Percentiles rank a stretch among this genome's conserved stretches.
Conservation (phyloP, 2,113 vertebrate species). For the Rhagologus leucostigma region DNA sequence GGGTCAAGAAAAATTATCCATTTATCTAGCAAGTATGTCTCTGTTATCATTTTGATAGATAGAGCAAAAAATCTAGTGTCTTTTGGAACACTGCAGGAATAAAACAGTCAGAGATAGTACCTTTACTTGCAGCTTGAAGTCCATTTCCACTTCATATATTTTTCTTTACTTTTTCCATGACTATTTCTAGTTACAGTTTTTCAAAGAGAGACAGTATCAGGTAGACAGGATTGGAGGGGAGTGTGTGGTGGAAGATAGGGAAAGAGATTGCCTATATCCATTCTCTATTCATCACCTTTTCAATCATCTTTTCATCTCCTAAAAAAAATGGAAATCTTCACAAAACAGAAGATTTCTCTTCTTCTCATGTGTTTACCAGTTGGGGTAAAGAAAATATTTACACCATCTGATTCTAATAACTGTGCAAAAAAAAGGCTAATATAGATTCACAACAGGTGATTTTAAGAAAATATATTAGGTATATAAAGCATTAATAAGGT, state of each 20-base stretch:
- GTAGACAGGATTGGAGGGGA: background rate
- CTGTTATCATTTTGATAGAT: background rate
- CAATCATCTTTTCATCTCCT: background rate
- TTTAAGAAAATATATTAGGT: background rate
- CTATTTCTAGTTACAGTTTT: background rate
- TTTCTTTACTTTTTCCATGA: background rate
- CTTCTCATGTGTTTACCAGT: background rate
- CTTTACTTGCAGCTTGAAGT: background rate
- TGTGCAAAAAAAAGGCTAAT: background rate
- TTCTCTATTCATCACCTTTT: background rate
- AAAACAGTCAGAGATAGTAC: background rate
- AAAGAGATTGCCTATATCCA: background rate
- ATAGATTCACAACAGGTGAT: background rate
- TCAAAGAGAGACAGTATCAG: background rate
- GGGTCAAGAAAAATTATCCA: background rate
- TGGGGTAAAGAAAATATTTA: background rate
- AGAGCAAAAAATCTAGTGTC: background rate
- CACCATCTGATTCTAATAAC: background rate
- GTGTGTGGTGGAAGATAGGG: rapidly evolving
- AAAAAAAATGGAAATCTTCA: background rate
- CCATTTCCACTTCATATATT: background rate
- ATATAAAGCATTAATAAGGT: background rate
- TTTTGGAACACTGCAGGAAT: background rate
- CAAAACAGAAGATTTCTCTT: background rate
- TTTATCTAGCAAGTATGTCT: background rate